Percentiles rank a stretch among this genome's conserved stretches.
Conservation (phyloP, 2,113 vertebrate genomes). For the Bambusicola thoracicus region DNA sequence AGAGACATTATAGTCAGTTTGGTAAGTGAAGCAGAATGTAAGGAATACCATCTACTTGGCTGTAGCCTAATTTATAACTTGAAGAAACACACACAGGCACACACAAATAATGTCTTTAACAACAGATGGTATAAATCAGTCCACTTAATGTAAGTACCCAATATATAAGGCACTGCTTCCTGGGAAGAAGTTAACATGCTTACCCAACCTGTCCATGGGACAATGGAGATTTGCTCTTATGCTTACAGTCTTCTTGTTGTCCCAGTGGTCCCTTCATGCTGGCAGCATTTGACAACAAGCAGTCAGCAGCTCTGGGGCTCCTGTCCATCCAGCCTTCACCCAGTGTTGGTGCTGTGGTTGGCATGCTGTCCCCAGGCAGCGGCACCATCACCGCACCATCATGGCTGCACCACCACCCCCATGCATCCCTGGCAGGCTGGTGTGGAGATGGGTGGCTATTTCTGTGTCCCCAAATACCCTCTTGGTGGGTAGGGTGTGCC, state of each 20-base stretch:
- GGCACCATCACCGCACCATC: accelerated
- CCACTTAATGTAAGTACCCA: background rate
- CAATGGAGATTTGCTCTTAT: background rate
- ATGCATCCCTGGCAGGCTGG: background rate
- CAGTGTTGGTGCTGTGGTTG: background rate
- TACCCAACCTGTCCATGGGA: background rate
- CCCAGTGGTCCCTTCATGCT: background rate
- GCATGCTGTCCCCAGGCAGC: background rate
- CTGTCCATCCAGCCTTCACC: background rate
- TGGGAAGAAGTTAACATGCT: background rate
- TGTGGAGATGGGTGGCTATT: background rate
- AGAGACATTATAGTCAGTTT: background rate
- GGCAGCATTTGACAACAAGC: background rate
- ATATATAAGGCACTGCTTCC: background rate
- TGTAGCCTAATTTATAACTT: background rate
- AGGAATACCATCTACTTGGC: background rate
- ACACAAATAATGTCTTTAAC: background rate
- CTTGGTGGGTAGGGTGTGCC: accelerated
- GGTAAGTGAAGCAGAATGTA: background rate
- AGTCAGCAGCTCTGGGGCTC: background rate
- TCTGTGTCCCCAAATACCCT: background rate
- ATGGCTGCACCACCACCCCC: accelerated
- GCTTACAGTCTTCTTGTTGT: background rate
- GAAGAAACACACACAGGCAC: background rate
- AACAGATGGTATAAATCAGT: background rate